Base-by-base conservation (phyloP, 92 coral and sea anemone genomes). In the Diadumene lineata region DNA sequence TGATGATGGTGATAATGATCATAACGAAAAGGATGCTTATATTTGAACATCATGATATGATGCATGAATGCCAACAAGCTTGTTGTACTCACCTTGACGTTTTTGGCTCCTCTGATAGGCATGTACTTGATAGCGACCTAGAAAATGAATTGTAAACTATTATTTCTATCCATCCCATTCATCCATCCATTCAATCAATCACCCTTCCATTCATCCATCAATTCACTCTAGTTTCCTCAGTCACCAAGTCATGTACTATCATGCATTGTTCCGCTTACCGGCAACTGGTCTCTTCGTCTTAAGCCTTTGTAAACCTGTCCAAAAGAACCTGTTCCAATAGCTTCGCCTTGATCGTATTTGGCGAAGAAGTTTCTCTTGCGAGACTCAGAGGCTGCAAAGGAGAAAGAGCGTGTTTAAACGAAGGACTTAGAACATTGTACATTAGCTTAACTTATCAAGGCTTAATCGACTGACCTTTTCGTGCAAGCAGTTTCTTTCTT, bases 111-210 rank as follows among this genome's bases (percentile, higher is more conserved):
- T 1, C n/a, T 7, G 1, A 15, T 18, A 21, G 77, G 64, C 28
- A 72, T 55, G 66, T 55, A 53, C 32, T 72, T 72, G 57, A 72
- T 72, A 22, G 77, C 77, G 2, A 62, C 68, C 68, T 62, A 33
- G 22, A 31, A 62, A 62, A 17, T 13, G 19, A 2, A 9, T 8
- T 53, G 60, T 22, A 16, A 22, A 8, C 8, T 22, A 2, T 2
- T 3, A 16, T 3, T 16, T 53, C n/a, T 16, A 16, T 38, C 48
- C 2, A 16, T 53, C 25, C 18, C 25, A 16, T 3, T 53, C n/a
- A 16, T 9, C n/a, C 22, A 53, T 3, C 3, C 60, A 53, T 2
- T 16, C n/a, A 16, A 16, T 53, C 25, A 16, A 16, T 16, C n/a
- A 53, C 11, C 18, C 4, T 2, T 2, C 18, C 25, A 16, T 3